These are phyloP conservation scores for Datnioides undecimradiatus DNA, from an alignment of 2,113 vertebrate genomes.

Conservation along the genomic window DNA sequence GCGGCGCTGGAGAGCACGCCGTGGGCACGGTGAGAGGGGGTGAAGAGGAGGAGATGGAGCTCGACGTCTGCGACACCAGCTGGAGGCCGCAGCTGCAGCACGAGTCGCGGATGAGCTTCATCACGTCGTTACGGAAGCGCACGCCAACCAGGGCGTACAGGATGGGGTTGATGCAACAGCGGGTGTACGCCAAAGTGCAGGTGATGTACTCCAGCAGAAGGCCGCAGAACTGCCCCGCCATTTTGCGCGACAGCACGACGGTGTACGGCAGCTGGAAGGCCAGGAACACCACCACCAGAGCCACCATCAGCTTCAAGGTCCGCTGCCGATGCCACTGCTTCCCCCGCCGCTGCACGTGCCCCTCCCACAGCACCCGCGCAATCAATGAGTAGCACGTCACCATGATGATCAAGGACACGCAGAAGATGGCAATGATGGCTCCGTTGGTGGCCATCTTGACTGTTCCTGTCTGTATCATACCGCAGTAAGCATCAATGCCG, in stretches of 20 bases:
- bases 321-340: conserved; percentile 83
- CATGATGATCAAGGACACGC: conserved; percentile 89
- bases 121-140: conserved; percentile 90
- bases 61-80: accelerated
- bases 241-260: conserved; percentile 84
- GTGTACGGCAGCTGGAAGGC: conserved; percentile 93
- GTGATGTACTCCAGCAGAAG: conserved; percentile 88
- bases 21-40: conserved; percentile 24
- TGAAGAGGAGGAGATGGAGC: conserved; percentile 53
- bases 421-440: conserved; percentile 87
- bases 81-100: conserved; percentile 61
- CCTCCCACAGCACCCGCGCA: conserved; percentile 83
- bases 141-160: conserved; percentile 92
- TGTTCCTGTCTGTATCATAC: conserved; percentile 58
- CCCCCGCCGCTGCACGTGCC: conserved; percentile 66
- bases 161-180: conserved; percentile 94
- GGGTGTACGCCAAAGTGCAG: conserved; percentile 87
- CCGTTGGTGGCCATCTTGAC: conserved; percentile 82
- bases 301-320: conserved; percentile 89
- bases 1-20: background rate
- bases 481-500: conserved; percentile 71
- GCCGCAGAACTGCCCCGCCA: conserved; percentile 80
- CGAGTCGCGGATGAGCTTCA: conserved; percentile 71
- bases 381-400: conserved; percentile 86
- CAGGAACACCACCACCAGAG: conserved; percentile 89